Conservation (phyloP, 2,113 vertebrate species). For the Rhinolophus sinicus region DNA sequence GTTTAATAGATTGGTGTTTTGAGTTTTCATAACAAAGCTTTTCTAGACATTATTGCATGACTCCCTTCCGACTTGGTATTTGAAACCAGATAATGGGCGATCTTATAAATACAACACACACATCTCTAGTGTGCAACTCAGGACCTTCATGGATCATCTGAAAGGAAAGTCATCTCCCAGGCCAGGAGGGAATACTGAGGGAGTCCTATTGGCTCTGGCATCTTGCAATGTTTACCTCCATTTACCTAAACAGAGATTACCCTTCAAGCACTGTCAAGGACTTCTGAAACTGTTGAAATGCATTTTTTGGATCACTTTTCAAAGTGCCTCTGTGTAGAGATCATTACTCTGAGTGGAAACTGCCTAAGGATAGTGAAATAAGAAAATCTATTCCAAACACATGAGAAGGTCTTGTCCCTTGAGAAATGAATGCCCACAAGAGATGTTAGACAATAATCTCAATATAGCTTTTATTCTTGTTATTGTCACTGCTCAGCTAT, state of each 20-base stretch:
- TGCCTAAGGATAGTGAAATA: conserved; percentile 35
- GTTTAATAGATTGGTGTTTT: conserved; percentile 79
- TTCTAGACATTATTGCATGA: conserved; percentile 77
- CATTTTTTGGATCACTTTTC: conserved; percentile 65
- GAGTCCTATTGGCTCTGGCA: conserved; percentile 64
- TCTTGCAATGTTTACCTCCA: conserved; percentile 70
- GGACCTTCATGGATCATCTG: conserved; percentile 76
- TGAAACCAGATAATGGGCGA: conserved; percentile 84
- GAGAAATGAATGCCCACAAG: conserved; percentile 36
- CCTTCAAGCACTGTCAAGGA: conserved; percentile 70
- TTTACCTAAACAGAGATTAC: conserved; percentile 77
- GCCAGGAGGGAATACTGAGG: conserved; percentile 71
- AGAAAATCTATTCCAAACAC: conserved; percentile 43
- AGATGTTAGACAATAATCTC: conserved; percentile 12
- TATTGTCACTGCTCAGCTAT: neutral
- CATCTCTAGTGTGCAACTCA: conserved; percentile 74
- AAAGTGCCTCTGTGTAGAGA: conserved; percentile 40
- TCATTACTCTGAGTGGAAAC: conserved; percentile 52
- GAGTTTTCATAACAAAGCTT: conserved; percentile 79
- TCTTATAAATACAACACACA: conserved; percentile 80
- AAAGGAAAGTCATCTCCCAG: conserved; percentile 73
- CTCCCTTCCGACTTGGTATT: conserved; percentile 76
- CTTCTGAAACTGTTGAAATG: conserved; percentile 77
- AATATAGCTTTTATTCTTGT: conserved; percentile 2
- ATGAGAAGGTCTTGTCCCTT: neutral